Base-by-base conservation (phyloP, 2,797 vertebrate species). In the Danio kyathit region DNA sequence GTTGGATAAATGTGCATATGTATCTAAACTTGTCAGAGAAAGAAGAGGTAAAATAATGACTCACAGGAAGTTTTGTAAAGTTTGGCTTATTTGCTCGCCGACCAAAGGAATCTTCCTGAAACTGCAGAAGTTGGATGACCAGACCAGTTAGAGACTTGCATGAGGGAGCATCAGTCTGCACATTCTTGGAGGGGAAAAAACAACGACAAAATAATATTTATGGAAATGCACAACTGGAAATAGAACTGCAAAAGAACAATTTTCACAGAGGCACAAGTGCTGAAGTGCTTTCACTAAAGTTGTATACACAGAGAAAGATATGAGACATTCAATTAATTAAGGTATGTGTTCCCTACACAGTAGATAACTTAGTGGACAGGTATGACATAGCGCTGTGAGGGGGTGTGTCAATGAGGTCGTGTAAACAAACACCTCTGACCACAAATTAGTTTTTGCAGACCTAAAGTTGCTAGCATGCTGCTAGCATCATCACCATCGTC, bases 61-160 rank as follows among this genome's bases (percentile, higher is more conserved):
- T 97, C 87, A 99, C 98, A 19, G 97, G 97, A 43, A 99, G 93
- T 89, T 99, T 99, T 70, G 97, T 99, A 88, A 97, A 96, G 85
- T 93, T 92, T 4, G 97, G 96, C 84, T 94, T 96, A 89, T 90
- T 92, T 54, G 95, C 95, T 0, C 96, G 95, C 87, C 95, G 96
- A 52, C 98, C 98, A 86, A 99, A 98, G 49, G 95, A 93, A 89
- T 99, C 97, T 90, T 99, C 98, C 86, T 99, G 98, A 89, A 99
- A 99, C 81, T 99, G 98, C 57, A 98, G 94, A 71, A 99, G 95
- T 89, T 99, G 97, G 61, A 97, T 87, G 83, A 97, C 96, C 77
- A 99, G 93, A 49, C 94, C 93, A 83, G 96, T 94, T 85, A 99
- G 89, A 0, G 95, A 94, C 91, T 98, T 98, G 66, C 95, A 96